Conservation (phyloP, 2,113 vertebrate genomes). For the Probosciger aterrimus region DNA sequence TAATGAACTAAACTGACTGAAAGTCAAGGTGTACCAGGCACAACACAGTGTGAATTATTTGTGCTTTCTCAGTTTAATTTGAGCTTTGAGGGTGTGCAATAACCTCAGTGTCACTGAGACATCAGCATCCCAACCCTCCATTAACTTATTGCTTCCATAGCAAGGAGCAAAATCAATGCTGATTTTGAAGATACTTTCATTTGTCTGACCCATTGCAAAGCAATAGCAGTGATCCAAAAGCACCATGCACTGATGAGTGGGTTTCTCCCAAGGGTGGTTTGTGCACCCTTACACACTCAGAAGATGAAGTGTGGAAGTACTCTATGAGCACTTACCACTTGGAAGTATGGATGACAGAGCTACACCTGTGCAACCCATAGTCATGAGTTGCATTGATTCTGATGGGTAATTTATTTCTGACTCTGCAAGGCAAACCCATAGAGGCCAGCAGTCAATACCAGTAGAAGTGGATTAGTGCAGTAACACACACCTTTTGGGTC, state of each 20-base stretch:
- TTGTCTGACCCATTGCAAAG: background rate
- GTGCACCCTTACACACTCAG: fast-evolving
- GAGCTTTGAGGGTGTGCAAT: background rate
- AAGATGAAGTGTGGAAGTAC: background rate
- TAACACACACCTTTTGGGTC: background rate
- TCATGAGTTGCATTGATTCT: background rate
- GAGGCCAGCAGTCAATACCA: conserved; percentile 10
- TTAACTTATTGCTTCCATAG: background rate
- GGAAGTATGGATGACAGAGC: background rate
- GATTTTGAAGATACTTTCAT: background rate
- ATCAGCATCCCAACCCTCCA: background rate
- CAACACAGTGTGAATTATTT: background rate
- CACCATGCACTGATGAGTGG: fast-evolving
- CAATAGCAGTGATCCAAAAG: background rate
- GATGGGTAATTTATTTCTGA: conserved; percentile 27
- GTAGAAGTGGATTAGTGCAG: background rate
- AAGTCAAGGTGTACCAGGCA: background rate
- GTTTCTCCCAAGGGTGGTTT: background rate
- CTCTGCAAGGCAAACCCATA: background rate
- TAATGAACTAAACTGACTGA: background rate
- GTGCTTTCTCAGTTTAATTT: background rate
- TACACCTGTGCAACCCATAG: background rate
- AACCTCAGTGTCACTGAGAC: background rate
- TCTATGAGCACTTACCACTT: background rate
- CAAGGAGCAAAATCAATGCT: background rate